Evolutionary conservation across 92 coral and sea anemone species (phyloP).

Genomic region (Zoanthus sansibaricus): DNA sequence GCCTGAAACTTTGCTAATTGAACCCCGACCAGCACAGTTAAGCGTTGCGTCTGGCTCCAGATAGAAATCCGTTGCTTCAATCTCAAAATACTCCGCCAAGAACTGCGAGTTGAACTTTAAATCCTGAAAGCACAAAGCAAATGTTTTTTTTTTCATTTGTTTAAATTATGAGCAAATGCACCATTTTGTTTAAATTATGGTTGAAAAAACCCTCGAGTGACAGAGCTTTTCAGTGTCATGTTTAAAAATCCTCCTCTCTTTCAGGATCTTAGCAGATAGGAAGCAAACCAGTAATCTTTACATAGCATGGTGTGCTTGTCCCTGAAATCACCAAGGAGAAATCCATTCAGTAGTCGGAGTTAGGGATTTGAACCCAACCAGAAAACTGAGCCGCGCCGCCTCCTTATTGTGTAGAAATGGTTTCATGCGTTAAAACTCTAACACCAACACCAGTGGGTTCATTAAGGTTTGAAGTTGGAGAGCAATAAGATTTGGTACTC

Average conservation of each 20-base stretch:
- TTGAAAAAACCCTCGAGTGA: not conserved
- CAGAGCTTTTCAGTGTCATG: not conserved
- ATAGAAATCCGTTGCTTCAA: conserved; percentile 76
- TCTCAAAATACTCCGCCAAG: conserved; percentile 68
- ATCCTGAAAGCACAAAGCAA: conserved; percentile 53
- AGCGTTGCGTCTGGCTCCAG: conserved; percentile 72
- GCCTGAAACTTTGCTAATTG: conserved; percentile 51
- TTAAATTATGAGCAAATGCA: no score
- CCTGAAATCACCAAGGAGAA: no score
- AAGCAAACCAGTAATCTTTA: no score
- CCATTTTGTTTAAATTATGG: not conserved
- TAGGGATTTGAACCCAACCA: no score
- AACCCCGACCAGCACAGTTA: conserved; percentile 72
- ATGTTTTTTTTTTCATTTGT: not conserved
- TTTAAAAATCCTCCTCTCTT: not conserved
- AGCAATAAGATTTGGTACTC: no score
- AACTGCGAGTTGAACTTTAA: conserved; percentile 71
- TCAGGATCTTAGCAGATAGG: no score
- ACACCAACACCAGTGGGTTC: no score
- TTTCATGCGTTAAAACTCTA: no score
- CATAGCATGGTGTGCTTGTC: no score
- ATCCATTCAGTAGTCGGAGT: no score
- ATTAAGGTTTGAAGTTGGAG: no score
- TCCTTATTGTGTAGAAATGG: not conserved
- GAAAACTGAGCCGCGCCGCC: no score